Percentiles rank a stretch among this genome's conserved stretches.
Conservation (phyloP, 2,113 vertebrate genomes). For the Alosa alosa region DNA sequence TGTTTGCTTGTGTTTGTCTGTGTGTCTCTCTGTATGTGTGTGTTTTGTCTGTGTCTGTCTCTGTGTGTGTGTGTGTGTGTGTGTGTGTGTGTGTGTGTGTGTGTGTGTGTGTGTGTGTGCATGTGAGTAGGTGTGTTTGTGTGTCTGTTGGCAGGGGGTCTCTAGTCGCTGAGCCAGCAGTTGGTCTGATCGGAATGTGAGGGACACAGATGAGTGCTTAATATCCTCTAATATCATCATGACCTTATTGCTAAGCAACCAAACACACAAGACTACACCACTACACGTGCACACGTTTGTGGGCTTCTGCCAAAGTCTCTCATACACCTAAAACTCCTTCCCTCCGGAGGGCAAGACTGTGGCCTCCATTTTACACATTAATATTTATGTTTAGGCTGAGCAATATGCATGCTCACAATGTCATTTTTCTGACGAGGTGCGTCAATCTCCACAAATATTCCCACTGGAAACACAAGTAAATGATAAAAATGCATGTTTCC, state of each 20-base stretch:
- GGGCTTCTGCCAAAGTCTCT: not conserved
- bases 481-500: not conserved
- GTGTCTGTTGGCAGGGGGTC: constrained; percentile 23
- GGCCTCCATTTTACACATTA: not conserved
- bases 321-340: not conserved
- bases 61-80: not conserved
- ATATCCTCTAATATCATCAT: constrained; percentile 8
- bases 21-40: no score
- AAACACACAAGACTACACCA: not conserved
- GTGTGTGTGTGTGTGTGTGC: not conserved
- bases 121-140: not conserved
- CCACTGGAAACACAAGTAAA: not conserved
- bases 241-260: constrained; percentile 12
- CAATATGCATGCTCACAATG: not conserved
- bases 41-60: no score
- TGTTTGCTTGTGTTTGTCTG: not conserved
- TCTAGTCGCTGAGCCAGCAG: constrained; percentile 42
- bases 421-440: not conserved
- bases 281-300: not conserved
- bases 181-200: not conserved
- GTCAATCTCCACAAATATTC: not conserved
- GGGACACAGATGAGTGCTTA: not conserved
- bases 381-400: not conserved
- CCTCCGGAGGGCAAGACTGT: not conserved
- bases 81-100: constrained; percentile 17